Conservation (phyloP, 2,888 invertebrate species). For the Pilophorus perplexus region DNA sequence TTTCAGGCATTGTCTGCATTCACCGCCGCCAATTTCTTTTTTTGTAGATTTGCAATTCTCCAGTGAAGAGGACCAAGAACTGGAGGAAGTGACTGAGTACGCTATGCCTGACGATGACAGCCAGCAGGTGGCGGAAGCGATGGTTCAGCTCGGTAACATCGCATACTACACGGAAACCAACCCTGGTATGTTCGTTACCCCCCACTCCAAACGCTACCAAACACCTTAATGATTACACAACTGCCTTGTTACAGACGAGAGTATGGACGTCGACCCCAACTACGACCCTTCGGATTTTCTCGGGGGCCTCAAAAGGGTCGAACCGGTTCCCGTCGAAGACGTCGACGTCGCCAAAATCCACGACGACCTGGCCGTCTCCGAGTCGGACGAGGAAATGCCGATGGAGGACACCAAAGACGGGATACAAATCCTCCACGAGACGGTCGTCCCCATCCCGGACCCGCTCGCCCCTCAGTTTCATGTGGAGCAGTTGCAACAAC, state of each 20-base stretch:
- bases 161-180: slow-evolving; percentile 59
- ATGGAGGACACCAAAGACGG: slow-evolving; percentile 38
- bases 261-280: slow-evolving; percentile 73
- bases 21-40: slow-evolving; percentile 35
- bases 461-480: slow-evolving; percentile 49
- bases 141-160: slow-evolving; percentile 58
- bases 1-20: no score
- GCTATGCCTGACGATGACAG: slow-evolving; percentile 59
- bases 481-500: slow-evolving; percentile 49
- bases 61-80: slow-evolving; percentile 62
- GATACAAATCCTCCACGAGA: slow-evolving; percentile 44
- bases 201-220: background rate
- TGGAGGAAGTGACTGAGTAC: slow-evolving; percentile 48
- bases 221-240: slow-evolving; percentile 53
- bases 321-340: slow-evolving; percentile 50
- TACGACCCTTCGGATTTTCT: slow-evolving; percentile 86
- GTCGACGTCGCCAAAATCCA: slow-evolving; percentile 61
- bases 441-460: slow-evolving; percentile 49
- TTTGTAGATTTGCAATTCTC: slow-evolving; percentile 66
- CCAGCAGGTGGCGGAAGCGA: slow-evolving; percentile 55
- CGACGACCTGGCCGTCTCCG: slow-evolving; percentile 73
- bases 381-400: slow-evolving; percentile 66
- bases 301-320: slow-evolving; percentile 55
- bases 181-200: slow-evolving; percentile 43
- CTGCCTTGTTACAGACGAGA: slow-evolving; percentile 55